Conservation (phyloP, 23 tunicate genomes). For the Styela clava region DNA sequence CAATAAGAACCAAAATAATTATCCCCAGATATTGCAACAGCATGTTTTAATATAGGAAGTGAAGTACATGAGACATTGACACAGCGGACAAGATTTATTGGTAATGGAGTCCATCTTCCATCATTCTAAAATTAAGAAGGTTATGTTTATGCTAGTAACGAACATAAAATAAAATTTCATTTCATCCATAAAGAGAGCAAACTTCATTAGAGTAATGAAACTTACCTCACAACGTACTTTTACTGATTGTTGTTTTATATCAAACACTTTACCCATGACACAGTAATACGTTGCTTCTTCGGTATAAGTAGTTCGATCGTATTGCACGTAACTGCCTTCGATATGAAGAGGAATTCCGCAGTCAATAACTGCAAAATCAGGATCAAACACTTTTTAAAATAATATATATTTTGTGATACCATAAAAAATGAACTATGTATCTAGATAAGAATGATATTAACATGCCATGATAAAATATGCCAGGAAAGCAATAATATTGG, state of each 20-base stretch:
- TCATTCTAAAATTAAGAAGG: conserved; percentile 24
- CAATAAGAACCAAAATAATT: background rate
- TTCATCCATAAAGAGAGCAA: no score
- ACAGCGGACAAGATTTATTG: conserved; percentile 50
- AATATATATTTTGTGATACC: no score
- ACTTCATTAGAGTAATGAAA: no score
- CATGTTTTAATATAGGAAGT: conserved; percentile 17
- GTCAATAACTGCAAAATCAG: conserved; percentile 22
- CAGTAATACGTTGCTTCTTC: conserved; percentile 33
- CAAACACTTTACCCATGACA: conserved; percentile 1
- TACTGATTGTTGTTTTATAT: background rate
- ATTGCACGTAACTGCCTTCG: background rate
- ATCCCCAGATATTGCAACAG: conserved; percentile 24
- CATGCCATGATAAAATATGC: no score
- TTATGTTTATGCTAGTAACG: background rate
- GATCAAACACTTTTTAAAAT: no score
- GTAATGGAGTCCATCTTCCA: conserved; percentile 48
- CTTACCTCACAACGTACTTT: background rate
- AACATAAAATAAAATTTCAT: background rate
- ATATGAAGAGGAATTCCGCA: conserved; percentile 38
- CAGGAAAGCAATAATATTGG: no score
- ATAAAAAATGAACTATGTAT: no score
- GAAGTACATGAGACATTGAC: conserved; percentile 32
- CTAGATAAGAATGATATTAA: no score
- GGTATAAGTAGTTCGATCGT: background rate